Conservation (phyloP, 64 coral and sea anemone species). For the Dendrophyllia cribrosa region DNA sequence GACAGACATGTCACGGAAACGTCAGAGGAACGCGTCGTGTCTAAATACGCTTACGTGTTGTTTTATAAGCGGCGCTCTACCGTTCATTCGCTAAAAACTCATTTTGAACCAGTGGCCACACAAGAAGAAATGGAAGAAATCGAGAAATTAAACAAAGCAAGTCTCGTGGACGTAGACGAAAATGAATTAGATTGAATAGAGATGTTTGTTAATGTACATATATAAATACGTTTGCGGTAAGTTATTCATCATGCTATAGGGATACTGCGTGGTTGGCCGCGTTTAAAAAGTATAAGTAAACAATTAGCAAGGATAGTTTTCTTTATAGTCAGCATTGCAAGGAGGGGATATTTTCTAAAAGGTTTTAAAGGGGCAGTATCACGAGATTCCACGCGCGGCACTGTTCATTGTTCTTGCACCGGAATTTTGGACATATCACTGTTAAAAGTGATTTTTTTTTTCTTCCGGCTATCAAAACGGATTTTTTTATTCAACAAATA, state of each 20-base stretch:
- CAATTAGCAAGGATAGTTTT: not conserved
- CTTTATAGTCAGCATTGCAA: no score
- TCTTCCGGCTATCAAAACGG: no score
- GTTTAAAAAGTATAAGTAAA: no score
- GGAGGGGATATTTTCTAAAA: no score
- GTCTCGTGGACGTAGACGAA: conserved; percentile 72
- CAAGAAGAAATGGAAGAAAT: not conserved
- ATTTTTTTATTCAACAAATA: no score
- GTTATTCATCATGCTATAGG: not conserved
- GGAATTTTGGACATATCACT: no score
- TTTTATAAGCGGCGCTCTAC: conserved; percentile 79
- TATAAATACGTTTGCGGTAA: conserved; percentile 24
- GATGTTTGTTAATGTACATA: not conserved
- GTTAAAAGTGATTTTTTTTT: no score
- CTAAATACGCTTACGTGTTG: conserved; percentile 93
- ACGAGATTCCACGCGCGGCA: no score
- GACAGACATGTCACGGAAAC: conserved; percentile 77
- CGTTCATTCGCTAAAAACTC: not conserved
- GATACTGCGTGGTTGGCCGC: no score
- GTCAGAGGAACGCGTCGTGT: conserved; percentile 68
- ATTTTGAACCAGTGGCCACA: not conserved
- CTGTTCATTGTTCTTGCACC: no score
- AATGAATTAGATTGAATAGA: conserved; percentile 66
- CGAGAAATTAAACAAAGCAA: not conserved
- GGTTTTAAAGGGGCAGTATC: no score